Base-by-base conservation (phyloP, 2,888 invertebrate species). In the Plagiodera versicolora region DNA sequence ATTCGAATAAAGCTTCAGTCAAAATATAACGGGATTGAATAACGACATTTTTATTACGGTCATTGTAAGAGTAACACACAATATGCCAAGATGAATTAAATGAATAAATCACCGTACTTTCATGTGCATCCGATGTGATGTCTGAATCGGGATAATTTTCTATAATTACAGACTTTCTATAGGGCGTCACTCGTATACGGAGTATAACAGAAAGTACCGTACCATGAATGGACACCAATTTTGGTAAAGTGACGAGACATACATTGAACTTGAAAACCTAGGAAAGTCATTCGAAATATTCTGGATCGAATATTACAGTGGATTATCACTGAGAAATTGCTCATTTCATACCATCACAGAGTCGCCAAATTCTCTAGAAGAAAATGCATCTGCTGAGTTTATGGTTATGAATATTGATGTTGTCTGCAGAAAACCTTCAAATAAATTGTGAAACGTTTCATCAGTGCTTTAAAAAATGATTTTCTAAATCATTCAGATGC, bases 1-100 rank as follows among this genome's bases (percentile, higher is more conserved):
- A 44, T 44, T 53, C 53, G 45, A 24, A 18, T 44, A 44, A 6
- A 45, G 35, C 28, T 44, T 35, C 17, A 44, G 53, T 44, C 35
- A 53, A 53, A 53, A 53, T 53, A 44, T 53, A 53, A 53, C 53
- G 44, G 39, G 44, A 44, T 53, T 14, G 16, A 24, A 16, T 53
- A 53, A 53, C 44, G 53, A 53, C 53, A 53, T 53, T 53, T 53
- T 53, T 44, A 53, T 53, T 18, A 53, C 17, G 53, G 24, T 44
- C 45, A 44, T 53, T 53, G 53, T 53, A 45, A 10, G 18, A 11
- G 19, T 44, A 39, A 39, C 32, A 16, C n/a, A 32, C 24, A 24
- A 24, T 6, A 52, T 24, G 44, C 44, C 4, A 28, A 45, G 45
- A 44, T 20, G 45, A 45, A 53, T 53, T 53, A 28, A 53, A 53